A percentile compares a stretch with the other conserved stretches of the same genome.
Conservation (phyloP, 2,888 invertebrate species). For the Volucella bombylans region DNA sequence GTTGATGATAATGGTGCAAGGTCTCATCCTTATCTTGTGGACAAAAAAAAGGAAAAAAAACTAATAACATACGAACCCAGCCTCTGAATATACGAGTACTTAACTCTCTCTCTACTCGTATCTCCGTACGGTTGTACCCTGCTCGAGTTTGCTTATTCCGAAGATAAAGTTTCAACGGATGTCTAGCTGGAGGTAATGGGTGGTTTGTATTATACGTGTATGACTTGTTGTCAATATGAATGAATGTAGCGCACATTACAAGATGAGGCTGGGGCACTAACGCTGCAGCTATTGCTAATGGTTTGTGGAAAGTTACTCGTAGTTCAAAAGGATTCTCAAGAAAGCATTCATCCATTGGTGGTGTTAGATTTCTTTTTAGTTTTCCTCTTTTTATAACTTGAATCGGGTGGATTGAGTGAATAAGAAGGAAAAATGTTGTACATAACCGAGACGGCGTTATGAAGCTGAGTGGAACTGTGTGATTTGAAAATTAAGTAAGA, state of each 20-base stretch:
- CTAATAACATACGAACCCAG: not conserved
- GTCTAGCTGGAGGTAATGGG: slow-evolving; percentile 30
- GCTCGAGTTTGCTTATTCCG: slow-evolving; percentile 33
- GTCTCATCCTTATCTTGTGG: slow-evolving; percentile 62
- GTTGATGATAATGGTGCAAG: slow-evolving; percentile 68
- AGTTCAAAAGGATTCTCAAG: slow-evolving; percentile 46
- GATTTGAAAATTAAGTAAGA: no score
- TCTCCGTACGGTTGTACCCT: not conserved
- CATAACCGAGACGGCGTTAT: not conserved
- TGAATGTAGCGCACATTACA: slow-evolving; percentile 54
- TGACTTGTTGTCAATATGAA: slow-evolving; percentile 41
- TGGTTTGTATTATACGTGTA: slow-evolving; percentile 10
- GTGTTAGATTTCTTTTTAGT: slow-evolving; percentile 39
- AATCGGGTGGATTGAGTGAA: not conserved
- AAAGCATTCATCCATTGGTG: slow-evolving; percentile 37
- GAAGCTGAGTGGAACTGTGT: no score
- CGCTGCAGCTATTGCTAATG: slow-evolving; percentile 52
- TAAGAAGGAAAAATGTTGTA: slow-evolving; percentile 5
- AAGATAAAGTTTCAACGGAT: slow-evolving; percentile 33
- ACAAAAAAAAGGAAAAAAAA: not conserved
- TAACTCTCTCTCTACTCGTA: not conserved
- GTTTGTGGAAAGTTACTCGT: slow-evolving; percentile 41
- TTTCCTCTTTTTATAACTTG: not conserved
- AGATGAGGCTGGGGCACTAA: slow-evolving; percentile 31
- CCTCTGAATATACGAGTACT: slow-evolving; percentile 48